Percentiles rank a stretch among this genome's conserved stretches.
These are phyloP conservation scores for Sebastes kiyomatsui DNA, from an alignment of 2,797 vertebrate genomes.

Conservation along the genomic window DNA sequence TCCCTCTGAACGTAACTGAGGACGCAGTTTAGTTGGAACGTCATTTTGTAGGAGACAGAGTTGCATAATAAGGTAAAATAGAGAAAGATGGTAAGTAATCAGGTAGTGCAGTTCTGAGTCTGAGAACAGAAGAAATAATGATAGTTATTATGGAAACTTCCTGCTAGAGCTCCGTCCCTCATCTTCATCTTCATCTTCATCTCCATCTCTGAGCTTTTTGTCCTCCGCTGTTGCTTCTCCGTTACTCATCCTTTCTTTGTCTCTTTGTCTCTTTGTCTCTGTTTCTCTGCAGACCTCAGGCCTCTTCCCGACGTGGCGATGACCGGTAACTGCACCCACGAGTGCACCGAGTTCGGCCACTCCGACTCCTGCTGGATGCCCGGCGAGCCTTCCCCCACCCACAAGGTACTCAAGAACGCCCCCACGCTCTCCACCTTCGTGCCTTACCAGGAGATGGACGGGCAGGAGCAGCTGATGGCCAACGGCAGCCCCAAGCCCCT, in stretches of 20 bases:
- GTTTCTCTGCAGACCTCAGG: slow-evolving; percentile 87
- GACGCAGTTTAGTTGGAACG: too few relatives aligned
- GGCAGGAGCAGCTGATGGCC: slow-evolving; percentile 90
- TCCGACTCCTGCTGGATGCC: slow-evolving; percentile 99
- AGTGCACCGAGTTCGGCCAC: slow-evolving; percentile 98
- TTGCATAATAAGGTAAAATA: too few relatives aligned
- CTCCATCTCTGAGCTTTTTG: background rate
- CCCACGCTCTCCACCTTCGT: slow-evolving; percentile 99
- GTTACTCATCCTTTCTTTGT: background rate
- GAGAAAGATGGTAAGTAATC: too few relatives aligned
- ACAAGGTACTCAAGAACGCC: slow-evolving; percentile 89
- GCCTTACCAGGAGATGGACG: slow-evolving; percentile 99
- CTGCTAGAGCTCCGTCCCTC: background rate
- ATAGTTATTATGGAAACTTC: background rate
- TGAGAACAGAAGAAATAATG: background rate
- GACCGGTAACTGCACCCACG: slow-evolving; percentile 97
- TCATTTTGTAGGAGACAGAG: too few relatives aligned
- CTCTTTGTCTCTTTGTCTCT: background rate
- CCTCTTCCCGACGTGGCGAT: slow-evolving; percentile 97
- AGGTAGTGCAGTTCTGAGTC: background rate
- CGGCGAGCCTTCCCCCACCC: slow-evolving; percentile 93
- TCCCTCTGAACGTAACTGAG: too few relatives aligned
- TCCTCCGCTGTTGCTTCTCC: background rate
- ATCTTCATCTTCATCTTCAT: background rate
- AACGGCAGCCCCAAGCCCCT: slow-evolving; percentile 92